Percentiles rank a stretch among this genome's conserved stretches.
Conservation (phyloP, 2,113 vertebrate genomes). For the Ciconia maguari region DNA sequence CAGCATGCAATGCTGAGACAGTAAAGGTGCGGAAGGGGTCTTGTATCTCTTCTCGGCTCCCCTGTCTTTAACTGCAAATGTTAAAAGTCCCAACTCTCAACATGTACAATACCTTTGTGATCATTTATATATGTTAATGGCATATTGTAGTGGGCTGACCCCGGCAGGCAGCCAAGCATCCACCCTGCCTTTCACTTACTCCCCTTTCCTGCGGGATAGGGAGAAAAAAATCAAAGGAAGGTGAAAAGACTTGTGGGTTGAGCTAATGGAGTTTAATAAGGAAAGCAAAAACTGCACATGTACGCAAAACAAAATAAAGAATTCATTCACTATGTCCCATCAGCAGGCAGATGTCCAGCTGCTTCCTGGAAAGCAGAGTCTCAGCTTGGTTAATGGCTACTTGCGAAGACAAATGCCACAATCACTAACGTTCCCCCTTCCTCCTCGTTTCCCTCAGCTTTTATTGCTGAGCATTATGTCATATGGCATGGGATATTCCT, state of each 20-base stretch:
- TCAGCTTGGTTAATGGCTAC: not conserved
- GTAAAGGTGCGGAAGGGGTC: not conserved
- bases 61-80: not conserved
- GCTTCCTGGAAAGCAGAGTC: not conserved
- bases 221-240: not conserved
- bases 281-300: not conserved
- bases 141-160: not conserved
- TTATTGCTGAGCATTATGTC: too few relatives aligned
- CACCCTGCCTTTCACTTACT: not conserved
- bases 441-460: not conserved
- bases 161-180: not conserved
- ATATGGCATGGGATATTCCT: not conserved
- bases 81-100: not conserved
- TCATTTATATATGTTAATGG: not conserved
- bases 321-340: not conserved
- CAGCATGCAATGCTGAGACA: not conserved
- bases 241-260: not conserved
- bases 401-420: not conserved
- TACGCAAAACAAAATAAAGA: not conserved
- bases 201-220: not conserved
- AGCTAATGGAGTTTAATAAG: not conserved
- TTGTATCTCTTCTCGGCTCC: not conserved
- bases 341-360: not conserved
- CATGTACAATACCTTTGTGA: not conserved
- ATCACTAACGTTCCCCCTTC: not conserved